These are phyloP conservation scores for Rhabditoides inermis DNA, from an alignment of 2,888 invertebrate genomes.

Conservation along the genomic window DNA sequence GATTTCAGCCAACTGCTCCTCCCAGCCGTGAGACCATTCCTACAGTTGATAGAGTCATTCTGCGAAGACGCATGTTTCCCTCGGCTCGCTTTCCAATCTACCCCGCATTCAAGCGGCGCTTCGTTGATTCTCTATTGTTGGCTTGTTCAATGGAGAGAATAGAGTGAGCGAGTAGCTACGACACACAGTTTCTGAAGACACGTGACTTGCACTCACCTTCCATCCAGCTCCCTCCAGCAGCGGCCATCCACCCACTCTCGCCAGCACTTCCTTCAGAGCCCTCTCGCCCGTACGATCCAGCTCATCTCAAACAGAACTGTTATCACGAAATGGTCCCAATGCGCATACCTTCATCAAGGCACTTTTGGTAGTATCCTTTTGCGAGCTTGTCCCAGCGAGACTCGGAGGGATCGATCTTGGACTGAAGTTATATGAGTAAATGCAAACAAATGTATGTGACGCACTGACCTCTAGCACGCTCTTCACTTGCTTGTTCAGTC, in stretches of 20 bases:
- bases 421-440: slow-evolving; percentile 12
- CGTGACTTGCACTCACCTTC: neutral
- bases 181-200: neutral
- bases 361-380: slow-evolving; percentile 45
- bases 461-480: slow-evolving; percentile 26
- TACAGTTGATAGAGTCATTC: slow-evolving; percentile 13
- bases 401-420: slow-evolving; percentile 17
- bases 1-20: slow-evolving; percentile 38
- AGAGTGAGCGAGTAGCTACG: too few species aligned
- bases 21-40: slow-evolving; percentile 41
- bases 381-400: slow-evolving; percentile 39
- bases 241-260: slow-evolving; percentile 51
- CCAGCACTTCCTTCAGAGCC: slow-evolving; percentile 31
- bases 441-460: neutral
- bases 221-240: slow-evolving; percentile 24
- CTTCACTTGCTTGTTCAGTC: slow-evolving; percentile 44
- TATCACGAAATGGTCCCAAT: neutral
- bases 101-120: too few species aligned
- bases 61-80: too few species aligned
- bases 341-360: slow-evolving; percentile 40
- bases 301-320: slow-evolving; percentile 15
- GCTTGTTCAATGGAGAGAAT: too few species aligned
- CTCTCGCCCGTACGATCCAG: slow-evolving; percentile 28
- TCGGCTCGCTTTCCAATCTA: too few species aligned
- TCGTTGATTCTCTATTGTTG: too few species aligned